Percentiles rank a stretch among this genome's conserved stretches.
phyloP scores from a whole-genome alignment of 1,140 invertebrate species.

The Drosophila quadrilineata region DNA sequence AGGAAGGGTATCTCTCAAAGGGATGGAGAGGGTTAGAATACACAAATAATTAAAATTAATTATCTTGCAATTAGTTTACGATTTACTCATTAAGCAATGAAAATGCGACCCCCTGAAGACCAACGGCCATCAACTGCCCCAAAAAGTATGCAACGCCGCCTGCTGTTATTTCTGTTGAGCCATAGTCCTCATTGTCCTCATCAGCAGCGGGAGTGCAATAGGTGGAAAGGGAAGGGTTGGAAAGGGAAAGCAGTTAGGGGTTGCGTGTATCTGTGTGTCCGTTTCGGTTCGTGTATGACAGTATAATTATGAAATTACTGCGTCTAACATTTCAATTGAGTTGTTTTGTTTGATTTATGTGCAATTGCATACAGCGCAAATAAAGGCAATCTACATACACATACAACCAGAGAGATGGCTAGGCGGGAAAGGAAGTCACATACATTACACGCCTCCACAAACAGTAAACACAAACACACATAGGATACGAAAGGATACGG shows the following conservation, averaged over 20 bases:
- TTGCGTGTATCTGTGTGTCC: not conserved
- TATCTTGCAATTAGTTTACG: slow-evolving; percentile 78
- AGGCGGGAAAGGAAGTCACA: no score
- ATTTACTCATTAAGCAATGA: slow-evolving; percentile 71
- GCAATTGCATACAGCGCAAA: slow-evolving; percentile 70
- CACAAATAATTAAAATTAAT: slow-evolving; percentile 80
- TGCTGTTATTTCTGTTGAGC: no score
- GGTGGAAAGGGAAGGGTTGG: not conserved
- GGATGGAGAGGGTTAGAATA: slow-evolving; percentile 46
- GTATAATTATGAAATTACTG: slow-evolving; percentile 74
- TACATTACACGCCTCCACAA: slow-evolving; percentile 19
- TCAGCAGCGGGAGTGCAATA: not conserved
- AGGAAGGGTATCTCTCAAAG: not conserved
- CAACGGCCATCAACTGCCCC: slow-evolving; percentile 1
- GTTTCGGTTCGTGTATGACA: slow-evolving; percentile 44
- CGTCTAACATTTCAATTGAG: slow-evolving; percentile 74
- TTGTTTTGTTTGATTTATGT: slow-evolving; percentile 77
- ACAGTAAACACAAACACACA: slow-evolving; percentile 27
- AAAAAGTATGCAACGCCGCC: slow-evolving; percentile 45
- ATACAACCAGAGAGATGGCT: slow-evolving; percentile 1
- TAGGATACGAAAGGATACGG: slow-evolving; percentile 12
- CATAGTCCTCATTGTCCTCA: slow-evolving; percentile 2
- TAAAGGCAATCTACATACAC: not conserved
- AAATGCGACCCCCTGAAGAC: slow-evolving; percentile 17
- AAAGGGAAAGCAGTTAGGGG: not conserved